Percentiles rank a stretch among this genome's conserved stretches.
These are phyloP conservation scores for Cantharis rufa DNA, from an alignment of 2,888 invertebrate species.

Conservation along the genomic window DNA sequence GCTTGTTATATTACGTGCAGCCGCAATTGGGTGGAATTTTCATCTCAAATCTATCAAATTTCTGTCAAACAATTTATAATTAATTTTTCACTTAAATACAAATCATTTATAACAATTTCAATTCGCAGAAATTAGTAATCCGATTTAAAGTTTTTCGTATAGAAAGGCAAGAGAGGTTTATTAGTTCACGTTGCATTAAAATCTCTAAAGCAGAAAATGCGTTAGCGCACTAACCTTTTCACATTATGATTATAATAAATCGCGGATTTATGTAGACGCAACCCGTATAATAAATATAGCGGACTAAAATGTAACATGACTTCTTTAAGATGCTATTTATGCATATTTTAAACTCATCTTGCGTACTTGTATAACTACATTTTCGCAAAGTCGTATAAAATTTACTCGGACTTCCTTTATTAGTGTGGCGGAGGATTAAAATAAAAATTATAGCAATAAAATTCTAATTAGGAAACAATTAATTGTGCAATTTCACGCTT, in stretches of 20 bases:
- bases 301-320: conserved; percentile 47
- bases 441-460: not conserved
- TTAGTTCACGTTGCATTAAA: conserved; percentile 30
- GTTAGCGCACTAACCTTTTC: conserved; percentile 33
- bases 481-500: not conserved
- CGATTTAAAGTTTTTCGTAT: not conserved
- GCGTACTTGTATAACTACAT: conserved; percentile 38
- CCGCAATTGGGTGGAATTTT: not conserved
- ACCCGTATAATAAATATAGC: conserved; percentile 45
- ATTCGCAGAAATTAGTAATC: not conserved
- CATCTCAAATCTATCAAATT: not conserved
- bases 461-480: not conserved
- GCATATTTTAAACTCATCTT: conserved; percentile 42
- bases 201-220: conserved; percentile 18
- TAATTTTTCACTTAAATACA: not conserved
- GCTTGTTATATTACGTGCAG: too few species aligned
- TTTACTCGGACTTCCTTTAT: conserved; percentile 29
- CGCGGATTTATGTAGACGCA: conserved; percentile 45
- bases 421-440: not conserved
- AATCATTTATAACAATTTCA: not conserved
- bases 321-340: conserved; percentile 43
- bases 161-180: conserved; percentile 7
- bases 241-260: conserved; percentile 47
- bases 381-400: conserved; percentile 32
- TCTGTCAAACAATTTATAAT: not conserved